Evolutionary conservation across 2,888 invertebrate genomes (phyloP), one percentile per base, ranked within the genome.

Genomic region (Bugulina stolonifera): DNA sequence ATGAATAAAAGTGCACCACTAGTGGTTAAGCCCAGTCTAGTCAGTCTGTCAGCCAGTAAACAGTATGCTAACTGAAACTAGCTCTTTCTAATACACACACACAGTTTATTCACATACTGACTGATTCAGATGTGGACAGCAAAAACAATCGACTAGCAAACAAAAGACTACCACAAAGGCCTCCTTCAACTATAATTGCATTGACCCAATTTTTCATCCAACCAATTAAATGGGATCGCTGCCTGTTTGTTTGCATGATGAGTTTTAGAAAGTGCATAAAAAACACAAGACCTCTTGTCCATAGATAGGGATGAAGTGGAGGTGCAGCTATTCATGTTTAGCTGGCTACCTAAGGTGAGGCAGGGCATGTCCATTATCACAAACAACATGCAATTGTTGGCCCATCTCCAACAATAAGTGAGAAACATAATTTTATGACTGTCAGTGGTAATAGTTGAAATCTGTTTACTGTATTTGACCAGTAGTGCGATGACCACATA

Each of bases 141-240:
- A 5, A 32, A 27, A 64, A 64, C 64, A 64, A 64, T 64, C 5
- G 64, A 32, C 27, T 32, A 64, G n/a, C 25, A 64, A 55, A 64
- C 64, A 64, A 64, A 64, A 64, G 64, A 27, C 64, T 27, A 25
- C 64, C 64, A 64, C 64, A 64, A 64, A 29, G 32, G n/a, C 64
- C 27, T 32, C 32, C 64, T 64, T 64, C 64, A 5, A 64, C 5
- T 64, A 10, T 64, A 64, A 64, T 64, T 64, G 64, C 32, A 64
- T 3, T 64, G 64, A 64, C 64, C 64, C 64, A 64, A 32, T 64
- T 64, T 64, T 27, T 32, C n/a, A 64, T 32, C 32, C 10, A 32
- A 10, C 64, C 64, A 64, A 64, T 64, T 64, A 64, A 64, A 64
- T 10, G 14, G 27, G 32, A 64, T 64, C 25, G 27, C 25, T 27